Evolutionary conservation across 2,888 invertebrate species (phyloP).

Genomic region (Chironomus tentans): DNA sequence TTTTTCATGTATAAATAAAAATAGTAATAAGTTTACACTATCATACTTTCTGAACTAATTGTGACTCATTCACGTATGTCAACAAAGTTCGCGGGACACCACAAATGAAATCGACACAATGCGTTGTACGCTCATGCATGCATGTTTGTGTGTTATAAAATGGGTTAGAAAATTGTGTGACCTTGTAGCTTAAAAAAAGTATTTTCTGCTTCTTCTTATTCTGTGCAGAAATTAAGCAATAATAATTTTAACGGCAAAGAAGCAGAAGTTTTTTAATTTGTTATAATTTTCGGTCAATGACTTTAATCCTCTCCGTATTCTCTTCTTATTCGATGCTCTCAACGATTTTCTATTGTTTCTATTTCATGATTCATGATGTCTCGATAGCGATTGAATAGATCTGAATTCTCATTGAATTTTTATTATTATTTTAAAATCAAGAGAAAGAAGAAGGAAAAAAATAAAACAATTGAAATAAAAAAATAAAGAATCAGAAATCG

Average conservation of each 20-base stretch:
- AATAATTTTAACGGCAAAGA: not conserved
- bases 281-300: conserved; percentile 11
- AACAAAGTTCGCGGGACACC: not conserved
- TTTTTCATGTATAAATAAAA: not conserved
- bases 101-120: not conserved
- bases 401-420: no score
- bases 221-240: not conserved
- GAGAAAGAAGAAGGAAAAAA: no score
- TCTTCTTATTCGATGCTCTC: not conserved
- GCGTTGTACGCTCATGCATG: not conserved
- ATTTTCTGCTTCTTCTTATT: not conserved
- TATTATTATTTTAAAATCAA: no score
- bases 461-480: not conserved
- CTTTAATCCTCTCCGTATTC: not conserved
- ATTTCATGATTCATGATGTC: conserved; percentile 11
- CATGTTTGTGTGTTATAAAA: not conserved
- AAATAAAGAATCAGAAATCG: not conserved
- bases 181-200: conserved; percentile 5
- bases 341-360: not conserved
- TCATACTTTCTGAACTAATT: not conserved
- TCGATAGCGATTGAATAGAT: not conserved
- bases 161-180: not conserved
- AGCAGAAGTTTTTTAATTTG: conserved; percentile 4
- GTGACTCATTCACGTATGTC: not conserved
- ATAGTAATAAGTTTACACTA: not conserved